phyloP scores from a whole-genome alignment of 2,113 vertebrate species.

The Rhinoderma darwinii region DNA sequence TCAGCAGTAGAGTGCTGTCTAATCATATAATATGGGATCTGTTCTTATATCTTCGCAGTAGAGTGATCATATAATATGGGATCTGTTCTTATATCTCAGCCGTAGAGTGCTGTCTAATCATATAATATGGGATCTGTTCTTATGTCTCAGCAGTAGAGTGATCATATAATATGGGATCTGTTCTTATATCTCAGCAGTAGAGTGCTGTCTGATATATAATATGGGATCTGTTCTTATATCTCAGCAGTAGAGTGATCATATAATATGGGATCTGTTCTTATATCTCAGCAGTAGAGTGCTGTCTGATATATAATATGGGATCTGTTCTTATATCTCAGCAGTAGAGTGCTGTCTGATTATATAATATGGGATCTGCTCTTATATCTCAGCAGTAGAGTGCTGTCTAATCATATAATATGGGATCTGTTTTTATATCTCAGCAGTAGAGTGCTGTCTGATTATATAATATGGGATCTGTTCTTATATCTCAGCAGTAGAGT shows the following conservation, averaged over 20 bases:
- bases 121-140: neutral
- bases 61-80: neutral
- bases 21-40: neutral
- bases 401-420: neutral
- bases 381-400: neutral
- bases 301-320: neutral
- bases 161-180: neutral
- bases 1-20: neutral
- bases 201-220: neutral
- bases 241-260: conserved; percentile 1
- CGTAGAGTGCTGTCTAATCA: conserved; percentile 1
- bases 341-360: neutral
- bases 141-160: neutral
- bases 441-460: neutral
- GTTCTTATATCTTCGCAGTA: neutral
- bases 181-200: neutral
- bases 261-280: neutral
- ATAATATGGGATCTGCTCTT: neutral
- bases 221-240: neutral
- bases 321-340: neutral
- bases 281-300: neutral
- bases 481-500: neutral
- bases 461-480: neutral
- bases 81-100: neutral
- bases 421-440: neutral